phyloP scores from a whole-genome alignment of 2,113 vertebrate genomes.

The Hemicordylus capensis region DNA sequence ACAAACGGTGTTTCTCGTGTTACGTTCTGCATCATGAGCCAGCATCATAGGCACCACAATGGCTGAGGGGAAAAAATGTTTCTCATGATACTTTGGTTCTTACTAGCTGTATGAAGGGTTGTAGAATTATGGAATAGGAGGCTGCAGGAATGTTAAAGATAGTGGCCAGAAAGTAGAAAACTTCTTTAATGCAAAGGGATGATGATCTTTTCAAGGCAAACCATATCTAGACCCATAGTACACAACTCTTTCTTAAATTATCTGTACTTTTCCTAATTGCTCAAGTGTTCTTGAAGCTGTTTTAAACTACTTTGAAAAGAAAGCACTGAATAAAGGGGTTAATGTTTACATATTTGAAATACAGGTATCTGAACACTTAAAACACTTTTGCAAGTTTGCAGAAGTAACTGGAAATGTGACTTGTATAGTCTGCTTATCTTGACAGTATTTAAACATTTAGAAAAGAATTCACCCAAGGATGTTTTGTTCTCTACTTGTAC shows the following conservation, averaged over 20 bases:
- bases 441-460: neutral
- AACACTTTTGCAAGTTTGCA: constrained; percentile 6
- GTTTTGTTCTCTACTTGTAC: neutral
- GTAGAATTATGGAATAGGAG: constrained; percentile 1
- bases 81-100: neutral
- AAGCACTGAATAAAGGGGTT: constrained; percentile 29
- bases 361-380: constrained; percentile 22
- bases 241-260: constrained; percentile 23
- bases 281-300: constrained; percentile 33
- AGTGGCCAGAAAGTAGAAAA: constrained; percentile 1
- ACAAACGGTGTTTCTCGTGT: constrained; percentile 48
- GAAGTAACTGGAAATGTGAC: constrained; percentile 5
- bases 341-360: constrained; percentile 39
- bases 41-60: constrained; percentile 11
- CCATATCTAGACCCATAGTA: neutral
- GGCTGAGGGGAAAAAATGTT: neutral
- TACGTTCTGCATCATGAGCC: constrained; percentile 21
- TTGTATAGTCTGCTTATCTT: neutral
- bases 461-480: neutral
- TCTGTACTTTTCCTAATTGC: neutral
- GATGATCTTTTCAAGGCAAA: neutral
- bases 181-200: constrained; percentile 17
- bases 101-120: constrained; percentile 16
- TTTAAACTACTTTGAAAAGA: constrained; percentile 33
- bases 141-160: constrained; percentile 27